A percentile compares a stretch with the other conserved stretches of the same genome.
Conservation (phyloP, 2,888 invertebrate genomes). For the Anthoptus insignis region DNA sequence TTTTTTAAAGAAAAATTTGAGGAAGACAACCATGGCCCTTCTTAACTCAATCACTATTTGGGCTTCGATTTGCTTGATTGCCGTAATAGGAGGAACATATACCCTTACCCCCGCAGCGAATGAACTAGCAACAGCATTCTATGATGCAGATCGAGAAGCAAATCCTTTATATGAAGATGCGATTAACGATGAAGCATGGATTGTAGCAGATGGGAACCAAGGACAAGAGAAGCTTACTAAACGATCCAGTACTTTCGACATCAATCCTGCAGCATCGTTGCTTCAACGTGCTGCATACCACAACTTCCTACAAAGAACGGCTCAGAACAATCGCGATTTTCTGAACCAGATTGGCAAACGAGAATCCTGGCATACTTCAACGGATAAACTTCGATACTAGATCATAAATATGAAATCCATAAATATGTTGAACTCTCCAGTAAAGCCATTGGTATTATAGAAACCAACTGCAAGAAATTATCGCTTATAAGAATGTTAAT, state of each 20-base stretch:
- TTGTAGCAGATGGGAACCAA: no score
- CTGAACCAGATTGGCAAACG: conserved; percentile 25
- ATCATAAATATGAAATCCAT: background rate
- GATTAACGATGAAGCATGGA: conserved; percentile 6
- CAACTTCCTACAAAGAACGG: conserved; percentile 18
- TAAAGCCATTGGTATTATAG: background rate
- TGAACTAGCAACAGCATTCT: conserved; percentile 11
- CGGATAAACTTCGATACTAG: background rate
- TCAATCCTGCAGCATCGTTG: conserved; percentile 18
- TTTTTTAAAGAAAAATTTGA: no score
- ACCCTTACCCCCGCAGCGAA: background rate
- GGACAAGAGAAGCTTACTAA: conserved; percentile 8
- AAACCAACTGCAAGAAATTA: background rate
- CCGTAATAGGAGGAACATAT: conserved; percentile 13
- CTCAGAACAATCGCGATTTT: conserved; percentile 23
- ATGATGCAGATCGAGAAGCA: background rate
- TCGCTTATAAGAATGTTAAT: background rate
- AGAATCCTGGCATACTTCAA: background rate
- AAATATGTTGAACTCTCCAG: background rate
- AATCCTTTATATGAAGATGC: background rate
- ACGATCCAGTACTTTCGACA: conserved; percentile 5
- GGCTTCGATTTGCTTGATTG: conserved; percentile 1
- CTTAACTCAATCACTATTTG: background rate
- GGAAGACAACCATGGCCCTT: conserved; percentile 16
- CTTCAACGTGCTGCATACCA: conserved; percentile 30